Evolutionary conservation across 2,113 vertebrate genomes (phyloP).

Genomic region (Ameiurus melas): DNA sequence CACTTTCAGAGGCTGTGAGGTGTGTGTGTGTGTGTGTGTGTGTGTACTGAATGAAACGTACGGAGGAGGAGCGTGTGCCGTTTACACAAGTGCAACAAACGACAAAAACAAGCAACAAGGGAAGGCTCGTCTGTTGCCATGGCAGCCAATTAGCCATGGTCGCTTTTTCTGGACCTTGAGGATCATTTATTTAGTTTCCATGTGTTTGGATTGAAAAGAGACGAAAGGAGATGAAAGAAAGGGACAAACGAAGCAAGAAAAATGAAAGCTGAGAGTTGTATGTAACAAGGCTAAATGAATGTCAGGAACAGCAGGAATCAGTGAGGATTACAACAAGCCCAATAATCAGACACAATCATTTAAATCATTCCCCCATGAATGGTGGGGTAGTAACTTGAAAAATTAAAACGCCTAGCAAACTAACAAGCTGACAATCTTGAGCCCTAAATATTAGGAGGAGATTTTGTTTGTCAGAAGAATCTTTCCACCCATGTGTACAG

Average conservation of each 20-base stretch:
- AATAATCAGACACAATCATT: background rate
- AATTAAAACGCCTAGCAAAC: background rate
- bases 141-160: conserved; percentile 62
- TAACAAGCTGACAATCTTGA: background rate
- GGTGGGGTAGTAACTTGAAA: background rate
- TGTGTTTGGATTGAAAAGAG: conserved; percentile 59
- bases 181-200: conserved; percentile 61
- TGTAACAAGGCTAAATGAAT: background rate
- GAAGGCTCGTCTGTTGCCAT: conserved; percentile 58
- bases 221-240: conserved; percentile 7
- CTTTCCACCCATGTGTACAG: conserved; percentile 17
- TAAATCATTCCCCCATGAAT: background rate
- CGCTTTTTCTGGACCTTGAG: conserved; percentile 54
- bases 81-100: conserved; percentile 44
- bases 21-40: conserved; percentile 9
- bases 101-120: conserved; percentile 44
- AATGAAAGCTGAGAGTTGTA: background rate
- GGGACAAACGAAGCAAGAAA: conserved; percentile 29
- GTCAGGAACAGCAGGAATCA: background rate
- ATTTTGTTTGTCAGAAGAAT: background rate
- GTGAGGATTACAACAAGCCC: background rate
- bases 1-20: background rate
- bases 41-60: background rate
- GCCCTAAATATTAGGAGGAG: background rate
- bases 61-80: conserved; percentile 30